These are phyloP conservation scores for Dendrocincla fuliginosa DNA, from an alignment of 2,797 vertebrate species.

Conservation along the genomic window DNA sequence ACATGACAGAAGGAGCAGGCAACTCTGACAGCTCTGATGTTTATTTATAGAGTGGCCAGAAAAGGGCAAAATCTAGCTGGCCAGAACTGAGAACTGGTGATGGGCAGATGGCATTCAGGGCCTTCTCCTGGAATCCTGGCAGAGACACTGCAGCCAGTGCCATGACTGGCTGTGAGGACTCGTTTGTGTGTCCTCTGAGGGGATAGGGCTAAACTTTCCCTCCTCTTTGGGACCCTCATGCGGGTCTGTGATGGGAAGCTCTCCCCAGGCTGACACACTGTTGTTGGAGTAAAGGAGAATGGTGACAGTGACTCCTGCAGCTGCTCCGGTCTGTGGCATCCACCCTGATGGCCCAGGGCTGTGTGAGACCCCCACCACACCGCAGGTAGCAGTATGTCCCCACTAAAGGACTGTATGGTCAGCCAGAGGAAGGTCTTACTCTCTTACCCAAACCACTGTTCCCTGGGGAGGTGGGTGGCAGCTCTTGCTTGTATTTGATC, in stretches of 20 bases:
- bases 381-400: accelerated
- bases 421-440: neutral
- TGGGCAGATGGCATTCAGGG: neutral
- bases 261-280: neutral
- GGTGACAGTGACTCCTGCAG: neutral
- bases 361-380: accelerated
- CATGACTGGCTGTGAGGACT: neutral
- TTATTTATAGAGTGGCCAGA: neutral
- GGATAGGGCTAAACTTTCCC: neutral
- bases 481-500: neutral
- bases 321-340: neutral
- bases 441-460: neutral
- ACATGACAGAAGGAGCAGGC: neutral
- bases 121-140: neutral
- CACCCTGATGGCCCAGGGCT: neutral
- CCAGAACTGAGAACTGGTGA: neutral
- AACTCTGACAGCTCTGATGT: neutral
- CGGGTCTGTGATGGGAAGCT: neutral
- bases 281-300: neutral
- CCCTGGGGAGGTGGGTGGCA: neutral
- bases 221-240: neutral
- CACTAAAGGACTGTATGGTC: neutral
- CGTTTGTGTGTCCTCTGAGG: accelerated
- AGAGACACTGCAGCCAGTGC: neutral
- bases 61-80: neutral